These are phyloP conservation scores for Vanessa atalanta DNA, from an alignment of 1,140 invertebrate genomes.

Conservation along the genomic window DNA sequence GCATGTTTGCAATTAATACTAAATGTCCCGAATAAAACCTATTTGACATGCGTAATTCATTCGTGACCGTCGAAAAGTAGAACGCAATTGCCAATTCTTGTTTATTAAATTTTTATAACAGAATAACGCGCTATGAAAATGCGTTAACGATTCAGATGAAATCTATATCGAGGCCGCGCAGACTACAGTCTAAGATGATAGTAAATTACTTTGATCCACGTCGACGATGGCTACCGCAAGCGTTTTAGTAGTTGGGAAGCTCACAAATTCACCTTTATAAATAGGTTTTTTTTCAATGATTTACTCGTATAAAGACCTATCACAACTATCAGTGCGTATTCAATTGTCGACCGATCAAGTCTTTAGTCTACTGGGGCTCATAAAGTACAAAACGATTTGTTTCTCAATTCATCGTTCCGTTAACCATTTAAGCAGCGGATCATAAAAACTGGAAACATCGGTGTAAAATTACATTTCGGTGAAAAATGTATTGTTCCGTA, in stretches of 20 bases:
- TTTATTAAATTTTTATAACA: conserved; percentile 32
- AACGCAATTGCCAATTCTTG: conserved; percentile 34
- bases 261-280: too few relatives aligned
- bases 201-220: not conserved
- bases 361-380: too few relatives aligned
- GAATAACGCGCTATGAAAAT: conserved; percentile 28
- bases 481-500: conserved; percentile 15
- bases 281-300: too few relatives aligned
- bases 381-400: conserved; percentile 31
- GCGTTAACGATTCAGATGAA: conserved; percentile 22
- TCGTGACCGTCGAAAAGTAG: conserved; percentile 28
- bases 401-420: conserved; percentile 35
- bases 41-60: conserved; percentile 21
- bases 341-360: too few relatives aligned
- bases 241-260: too few relatives aligned
- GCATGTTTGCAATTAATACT: not conserved
- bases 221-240: too few relatives aligned
- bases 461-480: conserved; percentile 7
- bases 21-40: not conserved
- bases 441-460: conserved; percentile 8
- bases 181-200: too few relatives aligned
- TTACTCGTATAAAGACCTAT: too few relatives aligned
- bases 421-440: conserved; percentile 20
- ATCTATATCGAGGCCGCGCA: not conserved
- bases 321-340: too few relatives aligned